These are phyloP conservation scores for Apaloderma vittatum DNA, from an alignment of 2,113 vertebrate genomes.

Conservation along the genomic window DNA sequence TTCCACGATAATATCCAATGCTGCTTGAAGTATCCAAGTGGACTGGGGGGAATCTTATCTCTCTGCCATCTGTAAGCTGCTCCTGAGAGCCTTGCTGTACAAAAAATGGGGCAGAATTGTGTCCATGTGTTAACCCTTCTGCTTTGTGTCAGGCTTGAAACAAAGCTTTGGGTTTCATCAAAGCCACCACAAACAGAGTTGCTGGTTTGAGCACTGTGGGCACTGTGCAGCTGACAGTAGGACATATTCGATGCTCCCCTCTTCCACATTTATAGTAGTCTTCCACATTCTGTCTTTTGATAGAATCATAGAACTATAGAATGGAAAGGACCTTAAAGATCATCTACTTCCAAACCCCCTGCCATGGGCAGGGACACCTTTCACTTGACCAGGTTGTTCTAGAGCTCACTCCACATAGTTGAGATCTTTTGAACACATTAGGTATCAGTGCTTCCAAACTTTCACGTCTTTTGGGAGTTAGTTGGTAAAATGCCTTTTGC, in stretches of 20 bases:
- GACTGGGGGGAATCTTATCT: background rate
- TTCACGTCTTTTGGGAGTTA: background rate
- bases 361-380: no score
- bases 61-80: background rate
- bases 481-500: background rate
- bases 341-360: no score
- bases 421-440: background rate
- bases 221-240: fast-evolving
- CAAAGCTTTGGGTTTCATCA: background rate
- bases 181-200: background rate
- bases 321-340: no score
- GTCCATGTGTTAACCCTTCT: background rate
- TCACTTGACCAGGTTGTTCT: no score
- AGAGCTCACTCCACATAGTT: background rate
- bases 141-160: background rate
- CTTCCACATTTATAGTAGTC: background rate
- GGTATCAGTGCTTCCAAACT: background rate
- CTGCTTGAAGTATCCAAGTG: background rate
- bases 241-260: background rate
- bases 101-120: background rate
- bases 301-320: no score
- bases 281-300: background rate
- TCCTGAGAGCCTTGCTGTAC: background rate
- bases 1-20: background rate
- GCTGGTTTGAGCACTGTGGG: background rate